Base-by-base conservation (phyloP, 2,797 vertebrate genomes). In the Tragopan temminckii region DNA sequence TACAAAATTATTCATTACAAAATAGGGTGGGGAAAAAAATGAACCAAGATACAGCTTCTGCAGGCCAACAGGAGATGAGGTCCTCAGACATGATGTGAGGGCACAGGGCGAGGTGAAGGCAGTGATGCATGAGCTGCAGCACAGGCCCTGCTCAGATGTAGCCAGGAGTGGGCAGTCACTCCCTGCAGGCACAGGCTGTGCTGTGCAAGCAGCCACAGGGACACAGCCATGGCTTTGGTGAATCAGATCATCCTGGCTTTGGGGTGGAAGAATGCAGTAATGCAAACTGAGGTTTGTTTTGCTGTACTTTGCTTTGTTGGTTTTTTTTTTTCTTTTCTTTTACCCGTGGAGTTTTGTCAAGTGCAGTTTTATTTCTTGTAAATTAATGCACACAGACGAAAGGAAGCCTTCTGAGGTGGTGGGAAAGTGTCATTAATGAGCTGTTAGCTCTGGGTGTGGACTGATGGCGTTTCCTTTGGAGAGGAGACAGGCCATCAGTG, bases 51-150 rank as follows among this genome's bases (percentile, higher is more conserved):
- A 17, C 43, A 40, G 81, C 27, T 58, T 72, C 5, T 79, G 76
- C 71, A 71, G 85, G 88, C 50, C 82, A 70, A 21, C 7, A 14
- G 94, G 64, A 40, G 80, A 62, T 68, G 93, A 75, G 90, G 77
- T 75, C 94, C 89, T 63, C 77, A 95, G 88, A 35, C 48, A 2
- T 9, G 66, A 80, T 0, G 5, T 9, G 4, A 70, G 58, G 24
- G 46, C 52, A 25, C 0, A 4, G 25, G 52, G n/a, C 27, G 5
- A 25, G 18, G 5, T 21, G 53, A 62, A 68, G 55, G 55, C 64
- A n/a, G 45, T 23, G 16, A 31, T 59, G 20, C 11, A n/a, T 74
- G 13, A 20, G 53, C 48, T 84, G 46, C 46, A 48, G 46, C 46
- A 24, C 64, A 77, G 81, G 24, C 31, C 58, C 61, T 40, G 48